Base-by-base conservation (phyloP, 2,113 vertebrate genomes). In the Ellobius talpinus region DNA sequence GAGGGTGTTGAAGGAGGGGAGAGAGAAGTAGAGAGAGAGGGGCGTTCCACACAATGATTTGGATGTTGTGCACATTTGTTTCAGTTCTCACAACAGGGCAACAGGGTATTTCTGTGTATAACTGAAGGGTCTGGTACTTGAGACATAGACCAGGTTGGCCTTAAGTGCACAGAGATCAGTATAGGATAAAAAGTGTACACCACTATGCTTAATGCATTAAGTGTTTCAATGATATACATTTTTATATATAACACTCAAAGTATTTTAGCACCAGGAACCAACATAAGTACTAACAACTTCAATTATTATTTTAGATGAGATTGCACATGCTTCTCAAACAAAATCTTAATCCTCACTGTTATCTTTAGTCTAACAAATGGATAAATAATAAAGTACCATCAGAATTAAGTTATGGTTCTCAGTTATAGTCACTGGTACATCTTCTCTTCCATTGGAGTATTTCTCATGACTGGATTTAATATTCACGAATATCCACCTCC, bases 231-330 rank as follows among this genome's bases (percentile, higher is more conserved):
- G 86, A 2, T 94, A 36, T 17, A 47, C 17, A 63, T 63, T 61
- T 88, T 92, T 42, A 96, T 73, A 55, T 6, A 77, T 55, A 78
- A 87, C 73, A 78, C 55, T 52, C 17, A 65, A 77, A 86, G 63
- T 13, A 39, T 85, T 92, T 95, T 90, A 86, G 33, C 19, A 89
- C 55, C 26, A 82, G 12, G 7, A 92, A 19, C n/a, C 87, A 87
- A 47, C 13, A 11, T 6, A 91, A 55, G 36, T 4, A 2, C 76
- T 95, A 87, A 66, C 50, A 85, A 39, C 76, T 61, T 66, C 82
- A 68, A n/a, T 93, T 24, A 77, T 81, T 92, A 45, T 92, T 70
- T 90, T 94, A 85, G 58, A 63, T 47, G 58, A 86, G 88, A 89
- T 23, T 33, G 10, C 84, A 63, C 81, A 17, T 79, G 42, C 9